A percentile compares a stretch with the other conserved stretches of the same genome.
Conservation (phyloP, 2,888 invertebrate species). For the Branchipolynoe longqiensis region DNA sequence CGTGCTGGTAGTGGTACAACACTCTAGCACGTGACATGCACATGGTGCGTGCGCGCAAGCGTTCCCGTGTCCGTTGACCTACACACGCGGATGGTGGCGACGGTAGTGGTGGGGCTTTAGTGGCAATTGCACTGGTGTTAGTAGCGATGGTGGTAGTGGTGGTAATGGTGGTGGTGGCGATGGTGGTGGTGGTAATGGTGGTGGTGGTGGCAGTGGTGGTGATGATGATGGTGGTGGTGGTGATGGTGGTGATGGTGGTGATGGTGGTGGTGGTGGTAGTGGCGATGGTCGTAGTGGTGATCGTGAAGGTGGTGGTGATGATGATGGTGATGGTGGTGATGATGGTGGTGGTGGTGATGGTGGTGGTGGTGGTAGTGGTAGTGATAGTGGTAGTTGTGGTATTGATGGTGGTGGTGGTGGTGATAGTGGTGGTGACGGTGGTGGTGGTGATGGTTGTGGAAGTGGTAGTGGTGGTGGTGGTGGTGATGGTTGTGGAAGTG, state of each 20-base stretch:
- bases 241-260: background rate
- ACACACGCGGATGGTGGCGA: too few relatives aligned
- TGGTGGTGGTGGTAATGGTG: background rate
- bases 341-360: background rate
- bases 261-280: background rate
- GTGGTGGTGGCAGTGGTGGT: background rate
- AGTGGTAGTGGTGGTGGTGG: slow-evolving; percentile 14
- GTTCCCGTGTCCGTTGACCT: too few relatives aligned
- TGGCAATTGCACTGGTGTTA: too few relatives aligned
- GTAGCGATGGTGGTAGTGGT: too few relatives aligned
- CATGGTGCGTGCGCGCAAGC: too few relatives aligned
- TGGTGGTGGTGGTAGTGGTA: background rate
- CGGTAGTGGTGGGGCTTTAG: too few relatives aligned
- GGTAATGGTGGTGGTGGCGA: background rate
- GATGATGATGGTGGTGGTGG: background rate
- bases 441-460: slow-evolving; percentile 23
- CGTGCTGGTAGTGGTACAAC: too few relatives aligned
- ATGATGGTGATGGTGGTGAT: background rate
- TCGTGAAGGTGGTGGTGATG: too few relatives aligned
- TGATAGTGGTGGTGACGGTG: background rate
- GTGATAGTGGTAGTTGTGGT: background rate
- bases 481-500: too few relatives aligned
- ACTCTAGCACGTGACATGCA: too few relatives aligned
- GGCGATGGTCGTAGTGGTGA: too few relatives aligned
- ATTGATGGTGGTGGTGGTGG: background rate